Conservation (phyloP, 2,797 vertebrate species). For the Onychomys torridus region DNA sequence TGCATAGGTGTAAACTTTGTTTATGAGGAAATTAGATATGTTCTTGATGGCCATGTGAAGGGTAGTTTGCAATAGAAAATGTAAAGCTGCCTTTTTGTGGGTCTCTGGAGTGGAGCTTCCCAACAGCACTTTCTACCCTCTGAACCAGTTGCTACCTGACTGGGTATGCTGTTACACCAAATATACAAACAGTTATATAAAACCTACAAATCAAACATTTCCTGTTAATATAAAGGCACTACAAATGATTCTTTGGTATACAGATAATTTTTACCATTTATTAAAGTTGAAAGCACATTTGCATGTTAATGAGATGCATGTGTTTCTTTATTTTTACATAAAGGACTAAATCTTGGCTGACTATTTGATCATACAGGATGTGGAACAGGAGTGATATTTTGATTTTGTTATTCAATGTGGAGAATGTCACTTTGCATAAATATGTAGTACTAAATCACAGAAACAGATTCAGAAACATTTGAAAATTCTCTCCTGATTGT, state of each 20-base stretch:
- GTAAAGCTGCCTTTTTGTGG: neutral
- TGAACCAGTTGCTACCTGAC: neutral
- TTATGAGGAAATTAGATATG: slow-evolving; percentile 49
- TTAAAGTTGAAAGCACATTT: neutral
- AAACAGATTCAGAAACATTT: neutral
- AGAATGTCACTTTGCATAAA: neutral
- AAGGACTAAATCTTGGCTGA: neutral
- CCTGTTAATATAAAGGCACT: neutral
- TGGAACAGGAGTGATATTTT: neutral
- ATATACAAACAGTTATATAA: neutral
- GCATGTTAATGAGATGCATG: neutral
- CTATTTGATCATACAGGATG: neutral
- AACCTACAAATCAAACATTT: neutral
- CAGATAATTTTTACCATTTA: neutral
- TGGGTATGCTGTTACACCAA: neutral
- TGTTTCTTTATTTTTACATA: neutral
- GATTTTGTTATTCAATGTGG: neutral
- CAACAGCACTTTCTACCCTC: neutral
- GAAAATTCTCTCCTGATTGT: neutral
- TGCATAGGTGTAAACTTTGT: slow-evolving; percentile 9
- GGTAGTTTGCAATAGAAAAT: neutral
- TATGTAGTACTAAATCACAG: neutral
- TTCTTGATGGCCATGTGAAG: neutral
- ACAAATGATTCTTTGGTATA: neutral
- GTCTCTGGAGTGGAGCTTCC: neutral